Conservation (phyloP, 2,797 vertebrate genomes). For the Poeciliopsis paucimaculata region DNA sequence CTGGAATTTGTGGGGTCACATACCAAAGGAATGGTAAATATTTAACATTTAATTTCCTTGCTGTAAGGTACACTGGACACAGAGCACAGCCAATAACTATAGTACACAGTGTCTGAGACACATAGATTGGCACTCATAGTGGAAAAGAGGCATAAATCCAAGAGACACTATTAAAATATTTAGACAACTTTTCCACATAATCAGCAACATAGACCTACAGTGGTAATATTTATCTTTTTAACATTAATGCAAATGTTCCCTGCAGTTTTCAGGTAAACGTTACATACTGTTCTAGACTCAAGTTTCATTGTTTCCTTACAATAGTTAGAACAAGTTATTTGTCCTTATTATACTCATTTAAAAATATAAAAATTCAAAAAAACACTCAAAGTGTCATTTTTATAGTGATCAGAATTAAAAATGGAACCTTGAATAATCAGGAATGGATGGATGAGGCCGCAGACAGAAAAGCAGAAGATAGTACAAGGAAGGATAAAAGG, state of each 20-base stretch:
- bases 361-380: neutral
- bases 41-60: constrained; percentile 82
- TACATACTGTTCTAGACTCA: neutral
- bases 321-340: neutral
- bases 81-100: constrained; percentile 52
- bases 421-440: neutral
- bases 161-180: constrained; percentile 76
- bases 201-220: constrained; percentile 45
- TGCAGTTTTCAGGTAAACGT: neutral
- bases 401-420: neutral
- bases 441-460: neutral
- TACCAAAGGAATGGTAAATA: constrained; percentile 81
- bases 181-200: constrained; percentile 60
- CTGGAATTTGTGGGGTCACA: constrained; percentile 75
- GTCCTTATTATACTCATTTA: neutral
- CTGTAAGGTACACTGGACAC: constrained; percentile 76
- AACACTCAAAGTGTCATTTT: neutral
- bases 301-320: neutral
- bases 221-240: constrained; percentile 65
- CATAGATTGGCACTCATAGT: constrained; percentile 39
- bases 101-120: constrained; percentile 48
- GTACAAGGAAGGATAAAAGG: neutral
- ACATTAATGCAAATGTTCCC: neutral
- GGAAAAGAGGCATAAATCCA: constrained; percentile 58
- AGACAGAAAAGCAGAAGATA: neutral